Percentiles rank a stretch among this genome's conserved stretches.
Conservation (phyloP, 2,113 vertebrate genomes). For the Pardalotus punctatus region DNA sequence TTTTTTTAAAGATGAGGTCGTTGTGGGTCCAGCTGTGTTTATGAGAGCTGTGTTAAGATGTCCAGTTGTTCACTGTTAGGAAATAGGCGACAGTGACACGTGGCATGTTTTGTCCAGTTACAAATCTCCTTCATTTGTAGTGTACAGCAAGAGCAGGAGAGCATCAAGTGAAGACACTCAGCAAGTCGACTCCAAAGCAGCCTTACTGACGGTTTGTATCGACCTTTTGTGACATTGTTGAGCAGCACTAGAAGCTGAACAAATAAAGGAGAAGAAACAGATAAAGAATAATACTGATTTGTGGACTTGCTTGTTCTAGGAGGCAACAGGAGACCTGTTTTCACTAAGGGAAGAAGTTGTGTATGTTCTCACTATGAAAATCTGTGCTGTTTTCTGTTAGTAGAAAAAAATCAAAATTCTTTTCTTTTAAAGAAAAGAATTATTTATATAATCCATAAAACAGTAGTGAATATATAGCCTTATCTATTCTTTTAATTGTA, state of each 20-base stretch:
- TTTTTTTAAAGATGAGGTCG: neutral
- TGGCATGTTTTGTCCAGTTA: neutral
- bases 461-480: neutral
- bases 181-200: slow-evolving; percentile 83
- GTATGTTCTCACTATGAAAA: neutral
- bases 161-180: slow-evolving; percentile 81
- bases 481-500: neutral
- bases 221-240: neutral
- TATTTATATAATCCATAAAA: neutral
- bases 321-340: neutral
- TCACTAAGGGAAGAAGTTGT: neutral
- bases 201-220: slow-evolving; percentile 81
- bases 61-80: neutral
- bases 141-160: slow-evolving; percentile 74
- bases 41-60: neutral
- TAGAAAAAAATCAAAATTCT: neutral
- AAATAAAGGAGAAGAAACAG: neutral
- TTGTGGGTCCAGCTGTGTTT: neutral
- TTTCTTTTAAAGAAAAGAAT: neutral
- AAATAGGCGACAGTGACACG: neutral
- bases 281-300: neutral
- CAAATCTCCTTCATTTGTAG: slow-evolving; percentile 55
- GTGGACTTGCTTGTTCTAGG: neutral
- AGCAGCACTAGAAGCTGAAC: neutral
- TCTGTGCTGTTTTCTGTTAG: neutral